Evolutionary conservation across 1,140 invertebrate genomes (phyloP).

Genomic region (Acyrthosiphon pisum): DNA sequence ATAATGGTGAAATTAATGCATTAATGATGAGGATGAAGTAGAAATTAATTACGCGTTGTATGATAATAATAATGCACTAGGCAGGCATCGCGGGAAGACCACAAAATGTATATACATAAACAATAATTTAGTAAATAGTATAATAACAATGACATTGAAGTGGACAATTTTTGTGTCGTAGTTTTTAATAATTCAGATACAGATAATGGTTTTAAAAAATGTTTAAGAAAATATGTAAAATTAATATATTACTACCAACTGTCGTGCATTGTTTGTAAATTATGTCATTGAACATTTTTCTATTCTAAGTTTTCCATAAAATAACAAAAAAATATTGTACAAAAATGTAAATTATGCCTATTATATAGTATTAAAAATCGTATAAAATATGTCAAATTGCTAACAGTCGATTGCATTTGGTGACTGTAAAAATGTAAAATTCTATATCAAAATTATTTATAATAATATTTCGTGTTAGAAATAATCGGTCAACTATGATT

Average conservation of each 20-base stretch:
- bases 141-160: not conserved
- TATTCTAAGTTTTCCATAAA: not conserved
- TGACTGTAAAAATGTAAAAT: not conserved
- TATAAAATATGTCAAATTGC: not conserved
- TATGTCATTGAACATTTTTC: not conserved
- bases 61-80: not conserved
- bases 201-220: not conserved
- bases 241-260: not conserved
- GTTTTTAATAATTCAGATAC: not conserved
- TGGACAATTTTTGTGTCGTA: not conserved
- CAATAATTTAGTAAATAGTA: constrained; percentile 13
- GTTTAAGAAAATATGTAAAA: not conserved
- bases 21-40: not conserved
- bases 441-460: not conserved
- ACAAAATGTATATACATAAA: not conserved
- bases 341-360: not conserved
- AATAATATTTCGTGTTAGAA: not conserved
- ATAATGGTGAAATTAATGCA: constrained; percentile 9
- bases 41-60: not conserved
- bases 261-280: not conserved
- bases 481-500: too few species aligned
- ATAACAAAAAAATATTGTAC: not conserved
- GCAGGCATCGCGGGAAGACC: not conserved
- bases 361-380: not conserved
- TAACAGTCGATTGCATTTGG: not conserved